Base-by-base conservation (phyloP, 2,113 vertebrate genomes). In the Ptilonorhynchus violaceus region DNA sequence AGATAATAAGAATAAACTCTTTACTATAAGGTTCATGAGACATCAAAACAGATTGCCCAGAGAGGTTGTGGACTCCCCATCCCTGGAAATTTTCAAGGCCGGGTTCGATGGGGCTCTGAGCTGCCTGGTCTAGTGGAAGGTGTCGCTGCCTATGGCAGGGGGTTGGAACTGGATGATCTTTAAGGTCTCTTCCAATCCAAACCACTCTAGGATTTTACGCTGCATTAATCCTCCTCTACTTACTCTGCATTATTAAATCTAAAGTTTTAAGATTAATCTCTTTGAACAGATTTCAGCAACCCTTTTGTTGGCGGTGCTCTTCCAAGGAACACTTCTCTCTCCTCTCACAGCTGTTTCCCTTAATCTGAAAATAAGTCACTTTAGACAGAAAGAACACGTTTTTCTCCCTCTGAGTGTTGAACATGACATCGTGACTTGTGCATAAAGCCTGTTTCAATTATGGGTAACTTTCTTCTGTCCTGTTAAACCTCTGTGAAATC, bases 401-500 rank as follows among this genome's bases (percentile, higher is more conserved):
- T 94, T 75, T 64, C 79, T 92, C 64, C 64, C 55, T 86, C 33
- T 55, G 75, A 74, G 67, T 75, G 87, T 75, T 83, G 66, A 81
- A 72, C 20, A 49, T 16, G 81, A 60, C 52, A 33, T 58, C 1
- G 2, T 67, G 91, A 59, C 47, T 87, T 31, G 59, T 81, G 56
- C 84, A 70, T 66, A 67, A 93, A 92, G 27, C 74, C 55, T 56
- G 46, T 92, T 95, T 85, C 92, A 88, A 58, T 96, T 88, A 92
- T 1, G 2, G 84, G 73, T 47, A 80, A 86, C 75, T 96, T 95
- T 81, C 46, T 72, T 80, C 76, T 94, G 85, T 92, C 90, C 76
- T 92, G 85, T 91, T 94, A 84, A 97, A 92, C 28, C 49, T 60
- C 64, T 89, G 47, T 64, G 85, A 92, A 93, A 94, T 85, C 88